Evolutionary conservation across 2,888 invertebrate species (phyloP).

Genomic region (Drosophila parthenogenetica): DNA sequence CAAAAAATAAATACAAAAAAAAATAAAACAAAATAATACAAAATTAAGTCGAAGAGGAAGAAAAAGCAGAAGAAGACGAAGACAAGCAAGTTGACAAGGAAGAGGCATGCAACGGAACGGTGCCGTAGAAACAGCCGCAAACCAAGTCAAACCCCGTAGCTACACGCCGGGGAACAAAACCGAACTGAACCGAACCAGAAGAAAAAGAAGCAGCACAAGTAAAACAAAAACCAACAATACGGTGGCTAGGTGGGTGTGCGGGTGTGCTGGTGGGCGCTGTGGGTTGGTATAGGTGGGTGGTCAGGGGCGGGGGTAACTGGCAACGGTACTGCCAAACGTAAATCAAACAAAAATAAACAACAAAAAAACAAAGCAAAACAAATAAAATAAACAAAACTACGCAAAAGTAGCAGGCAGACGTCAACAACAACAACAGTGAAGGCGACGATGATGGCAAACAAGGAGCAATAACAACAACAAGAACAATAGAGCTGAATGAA

Average conservation of each 20-base stretch:
- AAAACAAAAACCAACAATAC: constrained; percentile 62
- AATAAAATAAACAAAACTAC: constrained; percentile 80
- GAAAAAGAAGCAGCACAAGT: constrained; percentile 56
- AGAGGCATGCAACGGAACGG: constrained; percentile 20
- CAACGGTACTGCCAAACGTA: constrained; percentile 69
- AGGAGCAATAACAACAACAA: constrained; percentile 46
- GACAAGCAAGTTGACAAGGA: constrained; percentile 15
- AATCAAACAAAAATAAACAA: constrained; percentile 75
- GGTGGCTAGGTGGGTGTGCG: constrained; percentile 14
- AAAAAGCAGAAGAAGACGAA: constrained; percentile 19
- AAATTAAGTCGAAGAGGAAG: constrained; percentile 58
- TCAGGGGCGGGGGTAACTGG: constrained; percentile 28
- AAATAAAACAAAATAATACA: constrained; percentile 73
- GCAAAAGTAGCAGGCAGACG: constrained; percentile 74
- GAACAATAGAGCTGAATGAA: constrained; percentile 36
- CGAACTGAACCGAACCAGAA: constrained; percentile 14
- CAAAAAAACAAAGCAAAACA: constrained; percentile 79
- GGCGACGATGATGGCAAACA: constrained; percentile 66
- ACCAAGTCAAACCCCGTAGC: constrained; percentile 50
- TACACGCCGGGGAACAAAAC: constrained; percentile 16
- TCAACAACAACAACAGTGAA: constrained; percentile 52
- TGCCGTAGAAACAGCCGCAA: constrained; percentile 53
- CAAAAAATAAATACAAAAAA: constrained; percentile 28
- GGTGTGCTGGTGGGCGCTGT: constrained; percentile 4
- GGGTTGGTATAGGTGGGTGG: not conserved